Evolutionary conservation across 2,797 vertebrate genomes (phyloP).

Genomic region (Diglossa cyanea): DNA sequence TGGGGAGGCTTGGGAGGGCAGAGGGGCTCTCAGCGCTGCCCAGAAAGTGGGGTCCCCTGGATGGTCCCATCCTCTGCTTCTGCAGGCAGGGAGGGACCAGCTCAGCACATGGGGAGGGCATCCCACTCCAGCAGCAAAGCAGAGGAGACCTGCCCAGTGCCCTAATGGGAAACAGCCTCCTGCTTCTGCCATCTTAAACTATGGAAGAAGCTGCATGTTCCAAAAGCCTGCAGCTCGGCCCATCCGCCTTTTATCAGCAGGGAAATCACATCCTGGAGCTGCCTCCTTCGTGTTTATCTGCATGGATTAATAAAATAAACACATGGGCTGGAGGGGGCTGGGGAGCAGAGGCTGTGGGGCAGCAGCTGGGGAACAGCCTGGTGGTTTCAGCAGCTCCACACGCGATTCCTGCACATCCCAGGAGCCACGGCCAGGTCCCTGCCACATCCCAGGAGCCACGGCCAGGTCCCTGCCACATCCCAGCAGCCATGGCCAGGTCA

Average conservation of each 20-base stretch:
- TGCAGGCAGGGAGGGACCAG: neutral
- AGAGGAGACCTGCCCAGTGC: neutral
- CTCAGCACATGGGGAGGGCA: neutral
- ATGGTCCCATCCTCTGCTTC: neutral
- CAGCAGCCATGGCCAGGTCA: too few species aligned
- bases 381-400: neutral
- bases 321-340: neutral
- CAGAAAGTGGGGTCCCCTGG: fast-evolving
- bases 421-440: neutral
- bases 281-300: slow-evolving; percentile 44
- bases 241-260: neutral
- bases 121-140: fast-evolving
- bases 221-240: neutral
- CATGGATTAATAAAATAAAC: slow-evolving; percentile 15
- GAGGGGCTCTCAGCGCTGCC: neutral
- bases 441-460: too few species aligned
- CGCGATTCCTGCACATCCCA: neutral
- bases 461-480: too few species aligned
- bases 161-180: slow-evolving; percentile 37
- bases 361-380: slow-evolving; percentile 48
- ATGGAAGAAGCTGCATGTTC: neutral
- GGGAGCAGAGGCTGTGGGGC: neutral
- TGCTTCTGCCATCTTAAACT: slow-evolving; percentile 4
- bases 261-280: slow-evolving; percentile 17
- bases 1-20: neutral